Percentiles rank a stretch among this genome's conserved stretches.
Evolutionary conservation across 2,113 vertebrate species (phyloP).

Genomic region (Myrmophylax atrothorax): DNA sequence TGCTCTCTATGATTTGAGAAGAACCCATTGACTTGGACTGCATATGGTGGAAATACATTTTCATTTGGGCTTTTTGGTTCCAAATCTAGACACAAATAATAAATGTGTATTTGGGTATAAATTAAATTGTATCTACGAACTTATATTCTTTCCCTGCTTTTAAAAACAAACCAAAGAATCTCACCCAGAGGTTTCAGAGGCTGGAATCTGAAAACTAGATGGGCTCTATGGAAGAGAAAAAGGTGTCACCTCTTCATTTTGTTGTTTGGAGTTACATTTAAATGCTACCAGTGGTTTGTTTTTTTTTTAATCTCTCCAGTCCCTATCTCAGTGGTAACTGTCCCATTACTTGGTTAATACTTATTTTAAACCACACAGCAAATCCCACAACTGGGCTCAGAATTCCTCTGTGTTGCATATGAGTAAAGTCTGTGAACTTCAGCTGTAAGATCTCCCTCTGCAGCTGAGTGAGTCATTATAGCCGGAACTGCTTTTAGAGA

Average conservation of each 20-base stretch:
- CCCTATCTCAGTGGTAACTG: neutral
- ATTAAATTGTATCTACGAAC: slow-evolving; percentile 3
- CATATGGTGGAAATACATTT: neutral
- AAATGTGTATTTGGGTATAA: neutral
- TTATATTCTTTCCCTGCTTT: neutral
- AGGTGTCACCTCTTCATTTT: neutral
- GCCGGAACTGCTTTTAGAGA: neutral
- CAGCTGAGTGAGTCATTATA: neutral
- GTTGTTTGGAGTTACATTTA: neutral
- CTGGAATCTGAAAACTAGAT: neutral
- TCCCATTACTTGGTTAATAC: neutral
- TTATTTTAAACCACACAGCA: neutral
- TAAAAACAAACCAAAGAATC: neutral
- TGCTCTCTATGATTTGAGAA: slow-evolving; percentile 54
- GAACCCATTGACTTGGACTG: slow-evolving; percentile 29
- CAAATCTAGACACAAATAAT: slow-evolving; percentile 33
- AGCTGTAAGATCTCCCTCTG: neutral
- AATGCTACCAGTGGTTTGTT: neutral
- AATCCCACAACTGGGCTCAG: neutral
- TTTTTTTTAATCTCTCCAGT: neutral
- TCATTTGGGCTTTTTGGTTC: slow-evolving; percentile 24
- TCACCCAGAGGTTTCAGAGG: neutral
- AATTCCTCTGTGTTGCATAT: neutral
- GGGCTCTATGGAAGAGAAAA: neutral
- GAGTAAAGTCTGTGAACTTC: neutral